These are phyloP conservation scores for Epinotia ramella DNA, from an alignment of 2,888 invertebrate species.

Conservation along the genomic window DNA sequence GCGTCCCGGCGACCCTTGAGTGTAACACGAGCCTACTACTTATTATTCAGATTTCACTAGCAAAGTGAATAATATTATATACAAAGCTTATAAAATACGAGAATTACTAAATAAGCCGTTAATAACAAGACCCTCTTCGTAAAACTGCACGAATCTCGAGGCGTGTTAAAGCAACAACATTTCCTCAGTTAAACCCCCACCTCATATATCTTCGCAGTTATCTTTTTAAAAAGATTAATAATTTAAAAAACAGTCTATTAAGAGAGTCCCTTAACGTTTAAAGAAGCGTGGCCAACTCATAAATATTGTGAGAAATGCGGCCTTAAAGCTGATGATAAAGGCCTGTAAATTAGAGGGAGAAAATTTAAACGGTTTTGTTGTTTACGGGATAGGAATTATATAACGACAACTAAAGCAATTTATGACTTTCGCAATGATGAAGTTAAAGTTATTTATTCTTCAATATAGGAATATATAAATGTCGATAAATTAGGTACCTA, in stretches of 20 bases:
- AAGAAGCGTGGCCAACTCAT: slow-evolving; percentile 42
- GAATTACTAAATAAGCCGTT: background rate
- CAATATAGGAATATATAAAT: too few relatives aligned
- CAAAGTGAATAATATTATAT: background rate
- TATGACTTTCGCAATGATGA: background rate
- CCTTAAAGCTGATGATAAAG: slow-evolving; percentile 63
- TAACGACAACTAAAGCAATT: background rate
- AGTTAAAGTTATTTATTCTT: too few relatives aligned
- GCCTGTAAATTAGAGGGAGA: slow-evolving; percentile 58
- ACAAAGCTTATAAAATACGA: background rate
- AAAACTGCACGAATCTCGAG: slow-evolving; percentile 1
- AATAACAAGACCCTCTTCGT: background rate
- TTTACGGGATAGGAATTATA: slow-evolving; percentile 11
- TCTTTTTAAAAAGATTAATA: slow-evolving; percentile 42
- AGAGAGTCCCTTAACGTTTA: slow-evolving; percentile 40
- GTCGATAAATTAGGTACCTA: too few relatives aligned
- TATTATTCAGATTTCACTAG: too few relatives aligned
- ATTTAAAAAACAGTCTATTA: slow-evolving; percentile 43
- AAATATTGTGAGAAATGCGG: slow-evolving; percentile 58
- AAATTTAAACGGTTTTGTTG: slow-evolving; percentile 52
- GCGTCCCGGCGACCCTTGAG: too few relatives aligned
- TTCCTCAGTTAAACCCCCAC: slow-evolving; percentile 11
- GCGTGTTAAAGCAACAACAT: slow-evolving; percentile 15
- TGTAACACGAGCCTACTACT: too few relatives aligned
- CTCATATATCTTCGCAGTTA: slow-evolving; percentile 32